A percentile compares a stretch with the other conserved stretches of the same genome.
Conservation (phyloP, 2,888 invertebrate genomes). For the Prionchulus punctatus region DNA sequence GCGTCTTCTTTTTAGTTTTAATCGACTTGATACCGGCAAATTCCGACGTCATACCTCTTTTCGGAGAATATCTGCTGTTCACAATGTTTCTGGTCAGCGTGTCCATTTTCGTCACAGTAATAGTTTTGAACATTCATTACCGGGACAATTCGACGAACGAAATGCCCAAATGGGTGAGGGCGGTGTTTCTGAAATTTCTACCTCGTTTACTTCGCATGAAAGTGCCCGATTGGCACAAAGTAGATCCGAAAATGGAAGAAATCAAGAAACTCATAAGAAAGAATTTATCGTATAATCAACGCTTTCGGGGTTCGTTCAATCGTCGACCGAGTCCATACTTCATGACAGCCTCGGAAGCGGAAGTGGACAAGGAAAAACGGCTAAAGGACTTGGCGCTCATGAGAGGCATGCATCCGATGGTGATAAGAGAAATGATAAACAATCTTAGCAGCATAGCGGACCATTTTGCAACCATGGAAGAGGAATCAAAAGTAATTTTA, state of each 20-base stretch:
- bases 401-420: slow-evolving; percentile 28
- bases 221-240: slow-evolving; percentile 1
- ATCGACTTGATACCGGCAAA: slow-evolving; percentile 27
- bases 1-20: slow-evolving; percentile 18
- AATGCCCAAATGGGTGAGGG: slow-evolving; percentile 30
- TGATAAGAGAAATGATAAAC: slow-evolving; percentile 26
- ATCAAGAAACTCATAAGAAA: not conserved
- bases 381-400: slow-evolving; percentile 23
- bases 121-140: slow-evolving; percentile 30
- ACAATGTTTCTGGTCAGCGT: slow-evolving; percentile 29
- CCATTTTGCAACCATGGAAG: slow-evolving; percentile 9
- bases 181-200: slow-evolving; percentile 23
- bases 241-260: not conserved
- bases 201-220: slow-evolving; percentile 17
- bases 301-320: not conserved
- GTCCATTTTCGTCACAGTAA: slow-evolving; percentile 21
- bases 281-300: not conserved
- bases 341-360: slow-evolving; percentile 15
- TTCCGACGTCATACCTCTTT: slow-evolving; percentile 31
- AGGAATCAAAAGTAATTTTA: slow-evolving; percentile 9
- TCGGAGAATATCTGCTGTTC: slow-evolving; percentile 29
- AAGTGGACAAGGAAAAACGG: slow-evolving; percentile 16
- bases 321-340: slow-evolving; percentile 26
- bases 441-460: slow-evolving; percentile 11
- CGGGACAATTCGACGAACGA: slow-evolving; percentile 26